Percentiles rank a stretch among this genome's conserved stretches.
Conservation (phyloP, 2,113 vertebrate genomes). For the Tyrannus savana region DNA sequence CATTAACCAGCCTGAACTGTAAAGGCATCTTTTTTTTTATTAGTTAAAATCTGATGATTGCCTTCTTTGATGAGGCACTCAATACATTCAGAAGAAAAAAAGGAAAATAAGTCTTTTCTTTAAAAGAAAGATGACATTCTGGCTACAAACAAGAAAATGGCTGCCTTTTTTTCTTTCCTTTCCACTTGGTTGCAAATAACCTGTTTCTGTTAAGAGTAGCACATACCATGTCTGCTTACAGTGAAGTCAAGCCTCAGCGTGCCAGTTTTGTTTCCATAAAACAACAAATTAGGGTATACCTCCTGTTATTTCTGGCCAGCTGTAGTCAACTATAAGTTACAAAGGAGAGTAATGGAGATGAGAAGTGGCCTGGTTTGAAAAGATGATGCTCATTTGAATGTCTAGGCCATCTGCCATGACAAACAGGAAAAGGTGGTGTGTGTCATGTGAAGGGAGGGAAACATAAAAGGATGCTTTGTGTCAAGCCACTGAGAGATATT, state of each 20-base stretch:
- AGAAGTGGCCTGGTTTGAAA: neutral
- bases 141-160: neutral
- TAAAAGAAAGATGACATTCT: neutral
- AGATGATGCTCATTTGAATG: neutral
- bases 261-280: conserved; percentile 4
- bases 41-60: conserved; percentile 55
- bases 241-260: conserved; percentile 14
- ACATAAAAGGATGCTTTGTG: conserved; percentile 6
- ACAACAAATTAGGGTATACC: neutral
- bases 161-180: neutral
- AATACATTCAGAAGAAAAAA: neutral
- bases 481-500: conserved; percentile 22
- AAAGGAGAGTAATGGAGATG: neutral
- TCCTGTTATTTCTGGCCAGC: neutral
- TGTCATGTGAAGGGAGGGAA: conserved; percentile 10
- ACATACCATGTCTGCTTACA: neutral
- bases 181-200: conserved; percentile 3
- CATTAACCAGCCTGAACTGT: conserved; percentile 33
- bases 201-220: conserved; percentile 28
- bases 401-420: conserved; percentile 23
- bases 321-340: neutral
- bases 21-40: conserved; percentile 41
- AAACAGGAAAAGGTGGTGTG: conserved; percentile 39
- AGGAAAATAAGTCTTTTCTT: neutral
- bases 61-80: conserved; percentile 35